phyloP scores from a whole-genome alignment of 2,797 vertebrate species.

The Aphelocoma californica region DNA sequence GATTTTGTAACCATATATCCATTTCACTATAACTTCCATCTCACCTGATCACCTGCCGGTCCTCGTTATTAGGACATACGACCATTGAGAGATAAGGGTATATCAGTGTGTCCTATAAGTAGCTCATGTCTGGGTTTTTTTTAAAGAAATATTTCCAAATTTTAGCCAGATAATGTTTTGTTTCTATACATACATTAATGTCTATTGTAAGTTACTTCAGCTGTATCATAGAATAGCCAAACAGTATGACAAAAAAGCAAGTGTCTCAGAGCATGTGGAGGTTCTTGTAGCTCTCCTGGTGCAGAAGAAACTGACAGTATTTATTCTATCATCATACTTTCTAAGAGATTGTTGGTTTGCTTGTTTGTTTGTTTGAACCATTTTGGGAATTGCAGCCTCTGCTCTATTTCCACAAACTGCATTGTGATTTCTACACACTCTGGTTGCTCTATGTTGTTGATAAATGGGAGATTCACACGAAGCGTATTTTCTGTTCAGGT shows the following conservation, averaged over 20 bases:
- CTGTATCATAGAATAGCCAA: not conserved
- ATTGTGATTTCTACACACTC: not conserved
- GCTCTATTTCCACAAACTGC: not conserved
- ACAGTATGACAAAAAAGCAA: not conserved
- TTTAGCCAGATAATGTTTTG: not conserved
- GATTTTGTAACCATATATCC: not conserved
- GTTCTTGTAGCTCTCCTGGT: not conserved
- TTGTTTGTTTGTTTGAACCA: not conserved
- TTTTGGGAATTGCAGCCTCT: not conserved
- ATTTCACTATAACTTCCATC: not conserved
- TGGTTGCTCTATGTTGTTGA: not conserved
- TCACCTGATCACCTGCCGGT: not conserved
- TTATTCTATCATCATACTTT: not conserved
- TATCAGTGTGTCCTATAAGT: not conserved
- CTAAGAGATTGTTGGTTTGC: not conserved
- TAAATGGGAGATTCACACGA: not conserved
- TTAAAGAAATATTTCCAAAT: not conserved
- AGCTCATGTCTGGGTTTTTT: accelerated
- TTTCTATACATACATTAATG: not conserved
- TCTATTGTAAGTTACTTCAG: not conserved
- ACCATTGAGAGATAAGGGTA: not conserved
- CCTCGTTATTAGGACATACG: not conserved
- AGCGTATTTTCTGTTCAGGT: not conserved
- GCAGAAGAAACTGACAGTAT: not conserved
- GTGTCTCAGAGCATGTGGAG: not conserved